Percentiles rank a stretch among this genome's conserved stretches.
Evolutionary conservation across 1,140 invertebrate genomes (phyloP).

Genomic region (Polyergus mexicanus): DNA sequence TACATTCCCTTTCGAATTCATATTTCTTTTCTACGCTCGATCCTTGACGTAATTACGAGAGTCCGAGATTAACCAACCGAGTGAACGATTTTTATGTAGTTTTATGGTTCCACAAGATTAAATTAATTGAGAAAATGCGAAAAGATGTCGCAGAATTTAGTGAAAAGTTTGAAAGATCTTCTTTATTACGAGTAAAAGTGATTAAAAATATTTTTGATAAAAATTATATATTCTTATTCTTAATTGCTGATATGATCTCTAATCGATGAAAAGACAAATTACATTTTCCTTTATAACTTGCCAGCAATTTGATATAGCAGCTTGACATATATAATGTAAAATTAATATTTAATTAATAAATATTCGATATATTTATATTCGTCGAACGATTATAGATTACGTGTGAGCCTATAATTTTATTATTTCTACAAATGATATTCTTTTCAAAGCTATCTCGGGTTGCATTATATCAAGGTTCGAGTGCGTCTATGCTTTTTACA

Average conservation of each 20-base stretch:
- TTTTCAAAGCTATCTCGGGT: not conserved
- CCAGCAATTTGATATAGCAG: not conserved
- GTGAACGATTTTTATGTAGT: not conserved
- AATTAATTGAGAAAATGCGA: not conserved
- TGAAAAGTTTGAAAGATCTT: not conserved
- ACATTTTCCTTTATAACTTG: not conserved
- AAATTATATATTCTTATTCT: not conserved
- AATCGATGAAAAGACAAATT: not conserved
- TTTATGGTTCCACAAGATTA: not conserved
- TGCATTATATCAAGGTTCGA: constrained; percentile 46
- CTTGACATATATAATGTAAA: not conserved
- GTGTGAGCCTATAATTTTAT: not conserved
- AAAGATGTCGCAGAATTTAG: not conserved
- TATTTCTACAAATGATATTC: not conserved
- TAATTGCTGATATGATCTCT: not conserved
- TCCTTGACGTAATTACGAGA: constrained; percentile 1
- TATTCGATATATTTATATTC: not conserved
- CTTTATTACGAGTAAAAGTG: not conserved
- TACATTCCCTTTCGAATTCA: constrained; percentile 39
- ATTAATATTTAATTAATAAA: constrained; percentile 3
- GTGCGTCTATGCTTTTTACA: constrained; percentile 18
- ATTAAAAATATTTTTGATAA: not conserved
- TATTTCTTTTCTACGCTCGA: constrained; percentile 36
- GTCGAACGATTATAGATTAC: not conserved
- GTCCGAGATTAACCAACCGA: not conserved